A percentile compares a stretch with the other conserved stretches of the same genome.
Evolutionary conservation across 1,140 invertebrate genomes (phyloP).

Genomic region (Microplitis mediator): DNA sequence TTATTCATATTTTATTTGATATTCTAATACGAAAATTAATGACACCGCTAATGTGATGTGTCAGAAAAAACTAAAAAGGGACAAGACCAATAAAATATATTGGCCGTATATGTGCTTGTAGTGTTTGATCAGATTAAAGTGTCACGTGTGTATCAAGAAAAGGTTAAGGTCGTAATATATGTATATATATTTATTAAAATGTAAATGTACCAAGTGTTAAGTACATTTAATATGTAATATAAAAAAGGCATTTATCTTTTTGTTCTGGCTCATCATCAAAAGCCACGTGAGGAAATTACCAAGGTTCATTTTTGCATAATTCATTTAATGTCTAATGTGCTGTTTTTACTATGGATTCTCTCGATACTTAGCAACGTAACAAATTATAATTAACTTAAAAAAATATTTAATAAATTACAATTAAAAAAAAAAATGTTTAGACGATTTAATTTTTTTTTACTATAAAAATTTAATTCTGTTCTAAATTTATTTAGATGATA

Average conservation of each 20-base stretch:
- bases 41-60: not conserved
- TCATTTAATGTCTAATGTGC: not conserved
- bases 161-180: not conserved
- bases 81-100: not conserved
- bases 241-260: not conserved
- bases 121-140: no score
- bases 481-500: no score
- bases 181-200: no score
- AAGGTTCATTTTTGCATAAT: constrained; percentile 1
- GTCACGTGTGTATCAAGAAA: not conserved
- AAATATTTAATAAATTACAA: no score
- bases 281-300: not conserved
- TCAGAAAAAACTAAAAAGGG: no score
- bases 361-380: not conserved
- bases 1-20: not conserved
- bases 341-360: not conserved
- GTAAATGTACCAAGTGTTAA: not conserved
- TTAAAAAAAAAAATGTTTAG: no score
- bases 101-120: not conserved
- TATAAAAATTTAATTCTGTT: no score
- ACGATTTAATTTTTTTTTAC: no score
- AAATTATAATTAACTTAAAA: not conserved
- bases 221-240: not conserved
- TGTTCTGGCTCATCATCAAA: not conserved
- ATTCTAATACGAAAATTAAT: not conserved